phyloP scores from a whole-genome alignment of 2,797 vertebrate species.

The Pseudocheirus occidentalis region DNA sequence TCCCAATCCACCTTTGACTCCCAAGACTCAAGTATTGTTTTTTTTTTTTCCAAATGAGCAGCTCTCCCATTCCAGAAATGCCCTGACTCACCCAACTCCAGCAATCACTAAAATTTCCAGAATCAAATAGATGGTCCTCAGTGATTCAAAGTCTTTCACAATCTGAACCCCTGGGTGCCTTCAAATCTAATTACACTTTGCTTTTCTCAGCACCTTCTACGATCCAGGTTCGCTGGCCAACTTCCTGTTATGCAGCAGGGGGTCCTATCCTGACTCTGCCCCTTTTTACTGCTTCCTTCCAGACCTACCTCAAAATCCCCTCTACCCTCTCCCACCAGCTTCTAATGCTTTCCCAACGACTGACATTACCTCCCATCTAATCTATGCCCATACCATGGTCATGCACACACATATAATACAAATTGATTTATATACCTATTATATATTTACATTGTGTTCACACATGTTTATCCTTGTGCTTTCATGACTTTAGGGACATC shows the following conservation, averaged over 20 bases:
- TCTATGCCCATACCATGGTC: background rate
- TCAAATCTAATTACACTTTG: background rate
- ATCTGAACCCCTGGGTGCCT: fast-evolving
- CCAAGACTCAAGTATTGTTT: background rate
- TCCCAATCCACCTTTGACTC: background rate
- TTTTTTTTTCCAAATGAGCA: no score
- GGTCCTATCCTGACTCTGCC: fast-evolving
- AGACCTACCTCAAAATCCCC: background rate
- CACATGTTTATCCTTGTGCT: background rate
- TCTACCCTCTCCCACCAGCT: background rate
- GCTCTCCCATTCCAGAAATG: background rate
- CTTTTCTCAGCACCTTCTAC: background rate
- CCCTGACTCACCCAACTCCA: no score
- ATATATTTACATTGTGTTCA: no score
- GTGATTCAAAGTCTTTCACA: background rate
- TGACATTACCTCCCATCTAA: no score
- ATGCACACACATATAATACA: background rate
- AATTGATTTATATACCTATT: background rate
- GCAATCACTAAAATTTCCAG: background rate
- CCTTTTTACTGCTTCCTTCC: background rate
- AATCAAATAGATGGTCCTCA: background rate
- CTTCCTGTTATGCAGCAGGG: background rate
- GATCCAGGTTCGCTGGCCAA: background rate
- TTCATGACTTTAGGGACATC: background rate
- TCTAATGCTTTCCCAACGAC: no score